Evolutionary conservation across 1,140 invertebrate genomes (phyloP), one percentile per base, ranked within the genome.

Genomic region (Aethina tumida): DNA sequence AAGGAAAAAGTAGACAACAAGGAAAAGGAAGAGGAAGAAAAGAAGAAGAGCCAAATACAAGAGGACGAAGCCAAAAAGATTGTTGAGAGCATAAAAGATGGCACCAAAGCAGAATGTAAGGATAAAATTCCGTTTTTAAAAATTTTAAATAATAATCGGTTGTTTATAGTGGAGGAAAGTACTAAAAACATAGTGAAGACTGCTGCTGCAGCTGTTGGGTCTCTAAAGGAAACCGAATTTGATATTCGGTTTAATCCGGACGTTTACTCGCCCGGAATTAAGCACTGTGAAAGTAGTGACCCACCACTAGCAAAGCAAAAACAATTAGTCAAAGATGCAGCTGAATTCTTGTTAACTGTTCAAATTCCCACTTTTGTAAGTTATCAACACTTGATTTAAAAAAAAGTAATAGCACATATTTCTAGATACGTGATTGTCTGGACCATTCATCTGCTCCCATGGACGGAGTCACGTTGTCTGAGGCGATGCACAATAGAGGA

Each of bases 211-310:
- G 82, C 87, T 24, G 92, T 97, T 10, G 89, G 90, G 1, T 97
- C 93, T 3, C 69, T 97, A 2, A 92, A 90, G 57, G 87, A 92
- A 39, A 84, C 76, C 22, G 92, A 97, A 64, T 97, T 98, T 62
- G 91, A 94, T 58, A 86, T 99, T 37, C 75, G 91, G 31, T 99
- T 99, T 64, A 99, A 99, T 68, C 92, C 96, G 0, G 96, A 99
- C 68, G 88, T 97, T 34, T 98, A 87, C 68, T 97, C 93, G 4
- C 83, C 87, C 1, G 89, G 89, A 39, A 93, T 99, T 21, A 74
- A 71, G 34, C 93, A 97, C 69, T 71, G 77, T 10, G 76, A 85
- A 50, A 63, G 73, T 14, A 66, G 74, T 37, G 75, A 78, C 29
- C 68, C 80, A 25, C 59, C 65, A 3, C 66, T 94, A 36, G 73